phyloP scores from a whole-genome alignment of 1,140 invertebrate species.

The Caenorhabditis remanei region DNA sequence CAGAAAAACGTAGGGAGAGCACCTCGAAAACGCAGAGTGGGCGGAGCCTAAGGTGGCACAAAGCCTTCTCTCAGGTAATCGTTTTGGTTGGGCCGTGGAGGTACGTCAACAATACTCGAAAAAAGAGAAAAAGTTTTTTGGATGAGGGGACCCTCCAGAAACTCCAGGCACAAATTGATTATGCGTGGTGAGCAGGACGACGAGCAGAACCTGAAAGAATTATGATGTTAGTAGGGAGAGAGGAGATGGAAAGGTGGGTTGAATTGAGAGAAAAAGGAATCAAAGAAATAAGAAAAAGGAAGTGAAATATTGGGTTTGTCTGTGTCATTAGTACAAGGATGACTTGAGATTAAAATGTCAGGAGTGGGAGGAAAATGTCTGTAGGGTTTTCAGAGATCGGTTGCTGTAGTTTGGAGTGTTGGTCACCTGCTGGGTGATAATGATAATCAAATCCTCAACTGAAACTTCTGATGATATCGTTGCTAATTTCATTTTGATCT shows the following conservation, averaged over 20 bases:
- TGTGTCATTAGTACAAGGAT: slow-evolving; percentile 23
- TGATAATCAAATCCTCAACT: no score
- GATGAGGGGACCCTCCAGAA: background rate
- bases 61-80: slow-evolving; percentile 42
- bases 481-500: no score
- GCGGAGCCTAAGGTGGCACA: background rate
- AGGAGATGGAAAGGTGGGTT: background rate
- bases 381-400: no score
- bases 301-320: background rate
- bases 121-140: background rate
- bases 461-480: no score
- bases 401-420: no score
- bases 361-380: no score
- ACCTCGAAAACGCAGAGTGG: slow-evolving; percentile 6
- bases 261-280: background rate
- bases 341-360: background rate
- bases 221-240: background rate
- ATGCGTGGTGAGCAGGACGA: background rate
- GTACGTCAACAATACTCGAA: slow-evolving; percentile 36
- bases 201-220: background rate
- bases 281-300: background rate
- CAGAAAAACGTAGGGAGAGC: background rate
- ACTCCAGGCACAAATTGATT: background rate
- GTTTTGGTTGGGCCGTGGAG: slow-evolving; percentile 18
- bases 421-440: no score